These are phyloP conservation scores for Athalia rosae DNA, from an alignment of 2,888 invertebrate genomes.

Conservation along the genomic window DNA sequence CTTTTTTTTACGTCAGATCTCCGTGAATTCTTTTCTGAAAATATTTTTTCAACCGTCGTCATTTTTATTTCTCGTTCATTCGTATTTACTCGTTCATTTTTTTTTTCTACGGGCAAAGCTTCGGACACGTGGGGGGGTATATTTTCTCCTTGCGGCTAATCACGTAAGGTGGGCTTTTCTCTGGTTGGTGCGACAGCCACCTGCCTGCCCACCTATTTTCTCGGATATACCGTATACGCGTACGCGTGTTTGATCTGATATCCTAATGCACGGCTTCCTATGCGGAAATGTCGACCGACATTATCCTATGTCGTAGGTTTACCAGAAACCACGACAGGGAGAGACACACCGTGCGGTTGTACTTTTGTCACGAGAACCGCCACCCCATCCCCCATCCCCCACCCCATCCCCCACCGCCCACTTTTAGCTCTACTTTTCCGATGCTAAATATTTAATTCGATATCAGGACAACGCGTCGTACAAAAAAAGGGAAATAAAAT, in stretches of 20 bases:
- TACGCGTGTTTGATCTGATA: slow-evolving; percentile 72
- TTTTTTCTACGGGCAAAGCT: no score
- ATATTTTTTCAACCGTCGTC: no score
- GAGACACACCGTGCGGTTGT: slow-evolving; percentile 53
- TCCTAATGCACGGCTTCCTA: slow-evolving; percentile 73
- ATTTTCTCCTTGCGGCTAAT: slow-evolving; percentile 55
- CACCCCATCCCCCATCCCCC: no score
- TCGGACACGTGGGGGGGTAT: neutral
- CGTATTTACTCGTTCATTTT: no score
- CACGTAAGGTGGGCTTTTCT: slow-evolving; percentile 58
- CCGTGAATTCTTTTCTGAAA: no score
- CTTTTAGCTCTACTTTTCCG: slow-evolving; percentile 51
- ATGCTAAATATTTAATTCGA: slow-evolving; percentile 55
- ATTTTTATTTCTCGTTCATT: no score
- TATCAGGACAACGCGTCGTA: slow-evolving; percentile 36
- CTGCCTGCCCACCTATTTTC: neutral
- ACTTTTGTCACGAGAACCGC: slow-evolving; percentile 67
- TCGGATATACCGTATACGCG: neutral
- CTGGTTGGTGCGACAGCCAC: neutral
- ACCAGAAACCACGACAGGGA: neutral
- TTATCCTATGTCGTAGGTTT: slow-evolving; percentile 66
- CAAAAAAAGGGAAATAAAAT: no score
- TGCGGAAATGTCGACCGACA: slow-evolving; percentile 71
- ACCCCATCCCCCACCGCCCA: no score
- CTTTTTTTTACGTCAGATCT: no score